Conservation (phyloP, 2,113 vertebrate genomes). For the Misgurnus anguillicaudatus region DNA sequence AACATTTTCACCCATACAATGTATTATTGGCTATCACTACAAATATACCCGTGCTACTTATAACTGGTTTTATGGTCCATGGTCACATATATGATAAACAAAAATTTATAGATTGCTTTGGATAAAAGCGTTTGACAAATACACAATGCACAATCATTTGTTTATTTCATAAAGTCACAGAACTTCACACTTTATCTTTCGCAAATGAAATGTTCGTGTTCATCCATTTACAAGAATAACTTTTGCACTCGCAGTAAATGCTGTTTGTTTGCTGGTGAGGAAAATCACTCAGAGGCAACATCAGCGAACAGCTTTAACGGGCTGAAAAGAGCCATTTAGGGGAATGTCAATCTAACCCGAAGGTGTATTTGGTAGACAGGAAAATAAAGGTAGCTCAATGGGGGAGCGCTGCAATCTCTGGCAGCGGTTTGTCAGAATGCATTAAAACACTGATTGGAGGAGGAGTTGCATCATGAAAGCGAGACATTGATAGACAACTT, state of each 20-base stretch:
- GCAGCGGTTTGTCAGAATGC: constrained; percentile 41
- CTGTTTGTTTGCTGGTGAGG: constrained; percentile 4
- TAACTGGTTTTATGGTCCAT: too few species aligned
- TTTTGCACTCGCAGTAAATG: background rate
- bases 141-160: background rate
- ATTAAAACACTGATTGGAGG: constrained; percentile 48
- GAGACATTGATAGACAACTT: constrained; percentile 43
- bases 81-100: too few species aligned
- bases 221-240: constrained; percentile 23
- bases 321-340: constrained; percentile 42
- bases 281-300: constrained; percentile 41
- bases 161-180: background rate
- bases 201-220: constrained; percentile 12
- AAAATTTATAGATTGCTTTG: too few species aligned
- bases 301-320: constrained; percentile 22
- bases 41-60: too few species aligned
- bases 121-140: too few species aligned
- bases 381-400: constrained; percentile 19
- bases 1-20: too few species aligned
- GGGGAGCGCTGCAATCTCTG: constrained; percentile 35
- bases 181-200: background rate
- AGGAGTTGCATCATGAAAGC: background rate
- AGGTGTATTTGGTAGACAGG: constrained; percentile 27
- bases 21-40: too few species aligned
- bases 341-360: constrained; percentile 45